Evolutionary conservation across 2,888 invertebrate genomes (phyloP).

Genomic region (Xylophagus ater): DNA sequence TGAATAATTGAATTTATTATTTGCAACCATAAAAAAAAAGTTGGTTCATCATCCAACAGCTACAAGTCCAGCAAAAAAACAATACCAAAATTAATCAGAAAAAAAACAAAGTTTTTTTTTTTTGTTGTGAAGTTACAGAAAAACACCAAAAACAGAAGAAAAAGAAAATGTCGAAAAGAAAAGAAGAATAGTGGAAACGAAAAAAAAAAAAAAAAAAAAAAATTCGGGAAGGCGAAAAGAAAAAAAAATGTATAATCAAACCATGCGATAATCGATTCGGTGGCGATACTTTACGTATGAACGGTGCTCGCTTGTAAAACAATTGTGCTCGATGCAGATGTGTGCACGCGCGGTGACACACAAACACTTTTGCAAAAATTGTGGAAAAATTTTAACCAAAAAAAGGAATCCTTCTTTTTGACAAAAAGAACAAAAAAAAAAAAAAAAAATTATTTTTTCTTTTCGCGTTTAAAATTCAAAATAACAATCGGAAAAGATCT

Average conservation of each 20-base stretch:
- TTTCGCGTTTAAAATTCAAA: too few relatives aligned
- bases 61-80: not conserved
- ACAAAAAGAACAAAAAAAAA: too few relatives aligned
- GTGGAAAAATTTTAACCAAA: not conserved
- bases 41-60: not conserved
- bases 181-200: too few relatives aligned
- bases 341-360: conserved; percentile 23
- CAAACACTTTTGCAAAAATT: conserved; percentile 21
- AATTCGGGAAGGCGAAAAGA: too few relatives aligned
- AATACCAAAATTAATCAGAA: conserved; percentile 2
- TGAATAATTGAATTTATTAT: conserved; percentile 5
- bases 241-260: conserved; percentile 21
- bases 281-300: conserved; percentile 6
- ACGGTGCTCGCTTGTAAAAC: conserved; percentile 1
- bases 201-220: conserved; percentile 15
- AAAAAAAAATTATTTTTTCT: too few relatives aligned
- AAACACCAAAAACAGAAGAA: too few relatives aligned
- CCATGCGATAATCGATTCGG: conserved; percentile 23
- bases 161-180: conserved; percentile 5
- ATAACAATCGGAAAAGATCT: too few relatives aligned
- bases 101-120: conserved; percentile 8
- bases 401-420: too few relatives aligned
- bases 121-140: conserved; percentile 9
- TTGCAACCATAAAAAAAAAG: too few relatives aligned
- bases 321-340: too few relatives aligned